Conservation (phyloP, 2,797 vertebrate species). For the Mus caroli region DNA sequence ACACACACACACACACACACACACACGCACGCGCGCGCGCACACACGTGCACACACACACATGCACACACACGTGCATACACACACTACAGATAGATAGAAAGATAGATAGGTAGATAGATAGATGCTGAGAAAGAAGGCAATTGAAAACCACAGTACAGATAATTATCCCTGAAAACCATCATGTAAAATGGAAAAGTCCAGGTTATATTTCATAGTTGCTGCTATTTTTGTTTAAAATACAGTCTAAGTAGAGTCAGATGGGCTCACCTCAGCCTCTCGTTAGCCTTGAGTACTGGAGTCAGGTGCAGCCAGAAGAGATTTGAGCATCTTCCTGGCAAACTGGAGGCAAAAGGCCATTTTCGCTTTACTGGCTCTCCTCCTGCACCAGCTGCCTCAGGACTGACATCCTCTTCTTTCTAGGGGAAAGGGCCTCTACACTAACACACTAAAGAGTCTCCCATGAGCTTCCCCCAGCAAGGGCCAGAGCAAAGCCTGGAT, state of each 20-base stretch:
- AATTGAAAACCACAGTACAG: background rate
- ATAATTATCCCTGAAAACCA: background rate
- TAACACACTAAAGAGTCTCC: constrained; percentile 95
- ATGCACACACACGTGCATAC: too few relatives aligned
- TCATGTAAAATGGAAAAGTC: background rate
- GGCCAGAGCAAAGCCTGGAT: constrained; percentile 97
- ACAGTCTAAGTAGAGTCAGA: constrained; percentile 17
- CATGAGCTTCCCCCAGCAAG: constrained; percentile 95
- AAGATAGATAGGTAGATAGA: background rate
- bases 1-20: background rate
- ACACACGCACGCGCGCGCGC: too few relatives aligned
- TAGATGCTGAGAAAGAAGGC: background rate
- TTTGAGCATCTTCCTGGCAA: constrained; percentile 39
- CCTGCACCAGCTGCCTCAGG: constrained; percentile 95
- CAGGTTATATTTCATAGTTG: background rate
- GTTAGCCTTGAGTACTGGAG: constrained; percentile 67
- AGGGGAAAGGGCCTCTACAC: constrained; percentile 95
- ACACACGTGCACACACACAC: background rate
- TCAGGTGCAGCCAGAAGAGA: constrained; percentile 45
- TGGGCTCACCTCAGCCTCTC: background rate
- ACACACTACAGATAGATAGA: background rate
- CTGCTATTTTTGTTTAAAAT: background rate
- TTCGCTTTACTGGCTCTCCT: constrained; percentile 95
- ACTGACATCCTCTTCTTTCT: constrained; percentile 95
- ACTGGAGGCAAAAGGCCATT: constrained; percentile 98